Evolutionary conservation across 2,797 vertebrate species (phyloP).

Genomic region (Lepilemur ruficaudatus): DNA sequence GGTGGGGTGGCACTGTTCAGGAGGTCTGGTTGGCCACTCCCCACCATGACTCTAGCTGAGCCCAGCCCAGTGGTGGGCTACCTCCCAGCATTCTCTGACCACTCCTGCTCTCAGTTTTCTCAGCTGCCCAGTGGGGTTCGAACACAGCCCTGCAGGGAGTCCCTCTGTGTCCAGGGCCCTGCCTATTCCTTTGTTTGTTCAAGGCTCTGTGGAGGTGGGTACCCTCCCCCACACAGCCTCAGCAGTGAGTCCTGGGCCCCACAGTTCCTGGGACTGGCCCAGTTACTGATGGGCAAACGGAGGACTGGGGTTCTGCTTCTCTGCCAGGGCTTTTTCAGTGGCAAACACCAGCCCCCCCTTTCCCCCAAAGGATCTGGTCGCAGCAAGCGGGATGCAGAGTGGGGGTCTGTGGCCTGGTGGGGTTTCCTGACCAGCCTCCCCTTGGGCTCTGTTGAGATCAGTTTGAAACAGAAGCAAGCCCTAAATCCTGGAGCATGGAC

Average conservation of each 20-base stretch:
- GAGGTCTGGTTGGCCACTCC: neutral
- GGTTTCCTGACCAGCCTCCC: neutral
- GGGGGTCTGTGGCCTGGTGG: neutral
- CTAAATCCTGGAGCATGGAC: too few relatives aligned
- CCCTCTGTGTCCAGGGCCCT: too few relatives aligned
- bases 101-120: neutral
- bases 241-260: neutral
- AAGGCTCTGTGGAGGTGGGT: neutral
- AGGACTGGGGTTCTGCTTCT: neutral
- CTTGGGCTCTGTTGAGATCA: neutral
- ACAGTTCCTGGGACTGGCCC: neutral
- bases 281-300: neutral
- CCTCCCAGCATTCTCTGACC: neutral
- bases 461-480: neutral
- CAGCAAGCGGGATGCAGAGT: neutral
- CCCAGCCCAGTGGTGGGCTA: neutral
- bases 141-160: rapidly evolving
- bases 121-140: neutral
- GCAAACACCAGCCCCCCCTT: too few relatives aligned
- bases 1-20: rapidly evolving
- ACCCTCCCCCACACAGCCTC: neutral
- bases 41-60: neutral
- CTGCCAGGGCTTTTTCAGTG: neutral
- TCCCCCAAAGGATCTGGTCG: neutral
- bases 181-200: too few relatives aligned